These are phyloP conservation scores for Acronicta leporina DNA, from an alignment of 2,888 invertebrate genomes.

Conservation along the genomic window DNA sequence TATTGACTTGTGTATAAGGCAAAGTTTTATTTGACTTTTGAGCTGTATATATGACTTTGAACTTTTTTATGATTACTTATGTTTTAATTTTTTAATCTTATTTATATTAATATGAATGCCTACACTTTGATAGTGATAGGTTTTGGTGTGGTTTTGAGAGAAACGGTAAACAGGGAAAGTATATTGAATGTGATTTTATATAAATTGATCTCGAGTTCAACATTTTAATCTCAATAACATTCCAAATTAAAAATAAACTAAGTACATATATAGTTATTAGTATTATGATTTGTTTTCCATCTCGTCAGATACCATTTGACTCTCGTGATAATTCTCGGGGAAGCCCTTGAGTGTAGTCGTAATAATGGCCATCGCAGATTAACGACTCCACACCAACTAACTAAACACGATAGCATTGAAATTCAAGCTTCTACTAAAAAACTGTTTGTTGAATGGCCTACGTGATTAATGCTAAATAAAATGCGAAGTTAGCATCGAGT, in stretches of 20 bases:
- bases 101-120: background rate
- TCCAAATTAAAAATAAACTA: conserved; percentile 28
- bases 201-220: conserved; percentile 44
- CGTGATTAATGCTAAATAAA: too few species aligned
- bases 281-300: background rate
- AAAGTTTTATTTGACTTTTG: conserved; percentile 12
- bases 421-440: background rate
- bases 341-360: too few species aligned
- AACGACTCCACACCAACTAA: too few species aligned
- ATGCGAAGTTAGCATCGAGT: too few species aligned
- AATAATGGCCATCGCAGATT: too few species aligned
- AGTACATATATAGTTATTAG: background rate
- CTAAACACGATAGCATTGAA: too few species aligned
- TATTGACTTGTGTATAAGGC: conserved; percentile 27
- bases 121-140: background rate
- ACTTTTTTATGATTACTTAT: too few species aligned
- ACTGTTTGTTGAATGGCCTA: too few species aligned
- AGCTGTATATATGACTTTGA: too few species aligned
- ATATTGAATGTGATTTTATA: conserved; percentile 21
- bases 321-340: too few species aligned
- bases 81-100: background rate
- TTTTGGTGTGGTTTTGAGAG: conserved; percentile 12
- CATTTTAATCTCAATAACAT: conserved; percentile 31
- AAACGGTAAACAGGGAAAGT: conserved; percentile 51
- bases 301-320: background rate